phyloP scores from a whole-genome alignment of 2,113 vertebrate species.

The Carassius gibelio region DNA sequence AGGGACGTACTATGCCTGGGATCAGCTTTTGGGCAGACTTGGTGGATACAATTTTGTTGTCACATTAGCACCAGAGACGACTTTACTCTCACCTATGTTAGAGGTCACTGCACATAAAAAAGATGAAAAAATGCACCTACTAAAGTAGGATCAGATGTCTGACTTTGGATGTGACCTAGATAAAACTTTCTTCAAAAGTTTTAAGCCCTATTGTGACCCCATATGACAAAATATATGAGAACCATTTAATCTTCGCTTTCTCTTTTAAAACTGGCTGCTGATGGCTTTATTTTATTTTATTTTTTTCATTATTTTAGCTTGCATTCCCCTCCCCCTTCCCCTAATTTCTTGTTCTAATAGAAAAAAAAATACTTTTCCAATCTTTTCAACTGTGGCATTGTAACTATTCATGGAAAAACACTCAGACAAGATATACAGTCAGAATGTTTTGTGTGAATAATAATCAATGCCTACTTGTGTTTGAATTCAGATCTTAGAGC shows the following conservation, averaged over 20 bases:
- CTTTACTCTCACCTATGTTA: background rate
- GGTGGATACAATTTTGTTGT: constrained; percentile 37
- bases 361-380: background rate
- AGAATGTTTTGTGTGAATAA: background rate
- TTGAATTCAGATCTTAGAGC: constrained; percentile 63
- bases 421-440: background rate
- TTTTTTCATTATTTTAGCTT: too few relatives aligned
- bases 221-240: background rate
- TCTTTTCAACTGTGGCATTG: background rate
- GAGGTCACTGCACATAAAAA: background rate
- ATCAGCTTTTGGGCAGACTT: constrained; percentile 40
- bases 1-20: constrained; percentile 18
- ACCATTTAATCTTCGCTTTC: background rate
- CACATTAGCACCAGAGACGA: background rate
- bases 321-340: background rate
- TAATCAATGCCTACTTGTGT: background rate
- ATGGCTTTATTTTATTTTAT: too few relatives aligned
- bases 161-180: background rate
- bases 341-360: background rate
- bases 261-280: too few relatives aligned
- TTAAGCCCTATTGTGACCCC: background rate
- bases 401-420: background rate
- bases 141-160: background rate
- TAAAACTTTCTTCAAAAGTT: background rate
- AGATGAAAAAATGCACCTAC: background rate